phyloP scores from a whole-genome alignment of 2,113 vertebrate species.

The Leptodactylus fuscus region DNA sequence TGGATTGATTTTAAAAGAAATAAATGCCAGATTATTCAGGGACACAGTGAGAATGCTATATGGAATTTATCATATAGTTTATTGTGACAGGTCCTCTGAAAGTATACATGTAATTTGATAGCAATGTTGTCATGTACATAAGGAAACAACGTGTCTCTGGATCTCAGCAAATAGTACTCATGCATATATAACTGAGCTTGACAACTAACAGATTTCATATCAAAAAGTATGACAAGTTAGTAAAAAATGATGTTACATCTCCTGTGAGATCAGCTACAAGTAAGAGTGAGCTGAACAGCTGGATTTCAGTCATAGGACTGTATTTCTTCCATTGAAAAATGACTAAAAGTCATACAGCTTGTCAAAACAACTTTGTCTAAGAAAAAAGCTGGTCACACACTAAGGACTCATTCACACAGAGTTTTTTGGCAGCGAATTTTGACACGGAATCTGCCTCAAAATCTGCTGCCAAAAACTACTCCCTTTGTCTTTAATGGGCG shows the following conservation, averaged over 20 bases:
- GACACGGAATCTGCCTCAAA: too few relatives aligned
- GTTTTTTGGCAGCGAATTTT: too few relatives aligned
- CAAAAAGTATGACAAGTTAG: constrained; percentile 5
- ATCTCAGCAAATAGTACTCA: neutral
- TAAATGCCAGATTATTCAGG: too few relatives aligned
- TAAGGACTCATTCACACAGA: too few relatives aligned
- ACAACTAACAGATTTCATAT: constrained; percentile 10
- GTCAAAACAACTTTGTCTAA: neutral
- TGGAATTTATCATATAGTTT: too few relatives aligned
- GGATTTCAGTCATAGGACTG: neutral
- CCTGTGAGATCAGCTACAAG: neutral
- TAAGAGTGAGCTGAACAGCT: constrained; percentile 35
- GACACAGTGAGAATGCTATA: too few relatives aligned
- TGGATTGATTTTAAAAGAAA: too few relatives aligned
- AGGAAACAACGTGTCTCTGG: neutral
- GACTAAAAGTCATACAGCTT: neutral
- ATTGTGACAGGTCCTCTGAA: too few relatives aligned
- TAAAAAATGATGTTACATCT: constrained; percentile 28
- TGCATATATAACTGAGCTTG: neutral
- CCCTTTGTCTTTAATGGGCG: too few relatives aligned
- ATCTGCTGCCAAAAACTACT: too few relatives aligned
- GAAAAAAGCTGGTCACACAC: neutral
- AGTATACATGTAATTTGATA: neutral
- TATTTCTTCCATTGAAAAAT: neutral
- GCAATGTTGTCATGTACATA: neutral